Percentiles rank a stretch among this genome's conserved stretches.
These are phyloP conservation scores for Synergus laeviventris DNA, from an alignment of 2,888 invertebrate species.

Conservation along the genomic window DNA sequence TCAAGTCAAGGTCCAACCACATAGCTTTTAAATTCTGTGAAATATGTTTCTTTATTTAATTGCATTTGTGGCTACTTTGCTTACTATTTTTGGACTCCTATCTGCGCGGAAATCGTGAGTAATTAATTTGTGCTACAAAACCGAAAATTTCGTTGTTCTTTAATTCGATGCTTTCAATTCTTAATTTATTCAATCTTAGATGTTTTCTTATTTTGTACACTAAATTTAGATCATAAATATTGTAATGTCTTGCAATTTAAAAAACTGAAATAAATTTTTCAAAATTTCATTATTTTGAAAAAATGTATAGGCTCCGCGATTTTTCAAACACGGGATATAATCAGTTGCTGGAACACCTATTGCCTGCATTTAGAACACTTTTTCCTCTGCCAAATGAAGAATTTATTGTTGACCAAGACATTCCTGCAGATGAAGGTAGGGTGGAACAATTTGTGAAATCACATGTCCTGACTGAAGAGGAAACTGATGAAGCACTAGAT, in stretches of 20 bases:
- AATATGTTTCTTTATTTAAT: slow-evolving; percentile 62
- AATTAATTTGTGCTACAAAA: background rate
- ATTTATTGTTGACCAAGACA: background rate
- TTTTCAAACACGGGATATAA: slow-evolving; percentile 15
- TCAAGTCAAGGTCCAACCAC: slow-evolving; percentile 39
- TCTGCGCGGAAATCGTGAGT: slow-evolving; percentile 61
- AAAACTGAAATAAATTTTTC: background rate
- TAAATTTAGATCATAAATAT: background rate
- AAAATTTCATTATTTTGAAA: background rate
- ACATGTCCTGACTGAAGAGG: background rate
- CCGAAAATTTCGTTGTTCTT: background rate
- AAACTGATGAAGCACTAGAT: slow-evolving; percentile 33
- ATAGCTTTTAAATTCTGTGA: slow-evolving; percentile 48
- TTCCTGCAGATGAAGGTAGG: background rate
- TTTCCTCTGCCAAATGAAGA: background rate
- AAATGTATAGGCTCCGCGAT: slow-evolving; percentile 2
- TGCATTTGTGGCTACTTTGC: slow-evolving; percentile 54
- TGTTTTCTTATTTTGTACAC: background rate
- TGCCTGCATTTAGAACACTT: slow-evolving; percentile 5
- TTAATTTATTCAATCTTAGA: background rate
- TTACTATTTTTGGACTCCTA: slow-evolving; percentile 64
- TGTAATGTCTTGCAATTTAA: background rate
- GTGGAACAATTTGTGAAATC: background rate
- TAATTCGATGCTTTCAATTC: background rate
- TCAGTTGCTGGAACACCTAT: background rate